phyloP scores from a whole-genome alignment of 2,113 vertebrate species.

The Galbula dea region DNA sequence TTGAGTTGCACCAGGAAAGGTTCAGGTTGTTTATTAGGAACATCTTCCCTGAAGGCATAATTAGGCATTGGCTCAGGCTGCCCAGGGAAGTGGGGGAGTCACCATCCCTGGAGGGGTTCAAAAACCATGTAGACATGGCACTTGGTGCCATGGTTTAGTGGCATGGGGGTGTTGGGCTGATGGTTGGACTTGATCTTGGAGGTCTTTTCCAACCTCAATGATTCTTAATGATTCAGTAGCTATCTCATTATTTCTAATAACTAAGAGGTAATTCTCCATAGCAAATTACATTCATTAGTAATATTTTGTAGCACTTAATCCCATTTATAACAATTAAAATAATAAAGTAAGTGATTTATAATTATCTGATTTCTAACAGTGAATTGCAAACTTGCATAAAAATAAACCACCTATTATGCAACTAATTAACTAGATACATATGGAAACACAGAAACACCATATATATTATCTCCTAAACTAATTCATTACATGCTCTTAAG shows the following conservation, averaged over 20 bases:
- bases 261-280: not conserved
- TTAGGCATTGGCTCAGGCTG: too few relatives aligned
- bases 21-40: too few relatives aligned
- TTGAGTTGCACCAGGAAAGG: too few relatives aligned
- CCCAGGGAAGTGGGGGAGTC: too few relatives aligned
- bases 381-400: not conserved
- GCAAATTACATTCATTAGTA: not conserved
- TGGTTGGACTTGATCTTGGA: too few relatives aligned
- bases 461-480: not conserved
- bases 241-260: slow-evolving; percentile 5
- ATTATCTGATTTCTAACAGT: not conserved
- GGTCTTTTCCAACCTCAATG: too few relatives aligned
- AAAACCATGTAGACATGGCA: too few relatives aligned
- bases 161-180: too few relatives aligned
- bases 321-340: slow-evolving; percentile 7
- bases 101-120: too few relatives aligned
- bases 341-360: not conserved
- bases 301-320: not conserved
- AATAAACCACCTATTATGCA: not conserved
- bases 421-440: not conserved
- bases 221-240: not conserved
- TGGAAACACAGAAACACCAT: not conserved
- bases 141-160: too few relatives aligned
- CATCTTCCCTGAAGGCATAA: too few relatives aligned
- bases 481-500: not conserved